A percentile compares a stretch with the other conserved stretches of the same genome.
Evolutionary conservation across 2,113 vertebrate genomes (phyloP).

Genomic region (Rhea americana): DNA sequence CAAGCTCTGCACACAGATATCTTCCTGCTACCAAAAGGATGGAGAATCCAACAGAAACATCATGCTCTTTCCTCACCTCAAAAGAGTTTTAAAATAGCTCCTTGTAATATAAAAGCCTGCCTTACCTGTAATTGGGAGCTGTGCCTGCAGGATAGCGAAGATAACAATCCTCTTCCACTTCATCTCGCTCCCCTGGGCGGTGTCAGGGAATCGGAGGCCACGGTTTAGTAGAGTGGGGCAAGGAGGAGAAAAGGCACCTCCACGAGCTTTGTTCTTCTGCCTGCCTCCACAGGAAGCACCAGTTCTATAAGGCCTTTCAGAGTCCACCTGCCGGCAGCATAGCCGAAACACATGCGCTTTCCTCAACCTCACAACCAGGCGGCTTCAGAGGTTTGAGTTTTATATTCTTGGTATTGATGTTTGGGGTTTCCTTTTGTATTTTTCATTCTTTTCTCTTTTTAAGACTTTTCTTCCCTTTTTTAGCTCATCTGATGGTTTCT

Average conservation of each 20-base stretch:
- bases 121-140: constrained; percentile 67
- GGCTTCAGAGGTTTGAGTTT: constrained; percentile 53
- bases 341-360: background rate
- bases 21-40: background rate
- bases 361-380: constrained; percentile 50
- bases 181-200: background rate
- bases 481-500: background rate
- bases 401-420: background rate
- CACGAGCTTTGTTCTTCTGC: background rate
- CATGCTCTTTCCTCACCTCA: background rate
- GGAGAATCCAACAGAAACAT: background rate
- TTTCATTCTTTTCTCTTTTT: background rate
- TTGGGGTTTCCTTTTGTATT: constrained; percentile 20
- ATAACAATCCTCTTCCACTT: background rate
- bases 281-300: constrained; percentile 74
- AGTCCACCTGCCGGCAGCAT: constrained; percentile 46
- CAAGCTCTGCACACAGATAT: rapidly evolving
- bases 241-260: background rate
- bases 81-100: background rate
- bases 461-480: background rate
- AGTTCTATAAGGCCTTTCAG: constrained; percentile 8
- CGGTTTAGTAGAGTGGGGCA: background rate
- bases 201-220: background rate
- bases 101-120: rapidly evolving
- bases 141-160: constrained; percentile 15